These are phyloP conservation scores for Promerops cafer DNA, from an alignment of 2,113 vertebrate species.

Conservation along the genomic window DNA sequence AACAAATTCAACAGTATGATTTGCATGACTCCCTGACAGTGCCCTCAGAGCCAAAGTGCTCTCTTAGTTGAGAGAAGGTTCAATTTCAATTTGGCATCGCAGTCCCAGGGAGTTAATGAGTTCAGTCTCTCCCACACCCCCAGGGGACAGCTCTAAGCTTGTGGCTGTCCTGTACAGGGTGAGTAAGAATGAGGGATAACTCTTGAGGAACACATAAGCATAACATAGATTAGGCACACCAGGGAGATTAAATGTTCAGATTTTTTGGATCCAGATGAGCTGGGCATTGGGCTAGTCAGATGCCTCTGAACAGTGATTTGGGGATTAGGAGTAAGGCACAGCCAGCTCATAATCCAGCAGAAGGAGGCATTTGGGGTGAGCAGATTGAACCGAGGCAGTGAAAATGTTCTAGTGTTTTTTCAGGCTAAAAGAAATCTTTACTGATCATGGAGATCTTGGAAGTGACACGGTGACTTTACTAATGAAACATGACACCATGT, in stretches of 20 bases:
- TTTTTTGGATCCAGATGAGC: not conserved
- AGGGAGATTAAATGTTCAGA: not conserved
- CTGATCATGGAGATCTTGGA: not conserved
- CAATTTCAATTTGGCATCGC: not conserved
- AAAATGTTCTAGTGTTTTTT: not conserved
- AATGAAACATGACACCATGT: not conserved
- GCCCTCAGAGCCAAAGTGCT: not conserved
- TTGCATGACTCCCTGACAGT: not conserved
- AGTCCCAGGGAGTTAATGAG: not conserved
- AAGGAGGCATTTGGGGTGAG: not conserved
- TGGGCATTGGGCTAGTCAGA: not conserved
- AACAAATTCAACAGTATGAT: not conserved
- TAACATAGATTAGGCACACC: not conserved
- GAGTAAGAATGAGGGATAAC: not conserved
- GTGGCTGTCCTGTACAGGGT: not conserved
- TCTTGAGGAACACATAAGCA: not conserved
- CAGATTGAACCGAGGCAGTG: not conserved
- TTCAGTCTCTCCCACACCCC: not conserved
- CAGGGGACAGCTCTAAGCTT: not conserved
- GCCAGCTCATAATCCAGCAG: not conserved
- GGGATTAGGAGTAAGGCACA: not conserved
- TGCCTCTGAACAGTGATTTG: not conserved
- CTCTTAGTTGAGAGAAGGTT: not conserved
- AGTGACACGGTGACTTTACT: not conserved
- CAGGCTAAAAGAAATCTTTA: not conserved